Conservation (phyloP, 2,888 invertebrate genomes). For the Hypolimnas misippus region DNA sequence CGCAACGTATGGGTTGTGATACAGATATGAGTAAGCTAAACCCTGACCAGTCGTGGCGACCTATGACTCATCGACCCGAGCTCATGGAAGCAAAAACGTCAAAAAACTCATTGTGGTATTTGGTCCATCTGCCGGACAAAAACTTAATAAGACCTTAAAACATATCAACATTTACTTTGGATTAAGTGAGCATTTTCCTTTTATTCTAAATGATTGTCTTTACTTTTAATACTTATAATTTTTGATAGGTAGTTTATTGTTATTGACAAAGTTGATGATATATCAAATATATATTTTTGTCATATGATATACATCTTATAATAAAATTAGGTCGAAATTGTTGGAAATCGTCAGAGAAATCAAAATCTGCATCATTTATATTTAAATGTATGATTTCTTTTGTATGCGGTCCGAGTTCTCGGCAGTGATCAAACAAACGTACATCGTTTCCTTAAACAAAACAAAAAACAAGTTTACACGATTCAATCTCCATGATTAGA, state of each 20-base stretch:
- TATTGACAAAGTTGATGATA: no score
- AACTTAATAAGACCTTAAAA: background rate
- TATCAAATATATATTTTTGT: no score
- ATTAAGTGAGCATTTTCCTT: background rate
- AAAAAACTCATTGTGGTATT: constrained; percentile 31
- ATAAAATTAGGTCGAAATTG: background rate
- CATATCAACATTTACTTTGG: background rate
- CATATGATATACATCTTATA: no score
- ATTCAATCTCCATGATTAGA: constrained; percentile 37
- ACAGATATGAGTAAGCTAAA: constrained; percentile 55
- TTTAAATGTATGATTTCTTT: constrained; percentile 6
- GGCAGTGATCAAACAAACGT: constrained; percentile 34
- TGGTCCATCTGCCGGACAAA: constrained; percentile 19
- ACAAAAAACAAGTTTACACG: constrained; percentile 47
- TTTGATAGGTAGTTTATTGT: no score
- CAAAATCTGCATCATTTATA: background rate
- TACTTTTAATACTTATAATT: background rate
- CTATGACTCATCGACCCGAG: constrained; percentile 43
- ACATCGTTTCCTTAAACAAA: constrained; percentile 44
- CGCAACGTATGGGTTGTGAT: constrained; percentile 34
- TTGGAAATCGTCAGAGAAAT: background rate
- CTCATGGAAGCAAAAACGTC: constrained; percentile 40
- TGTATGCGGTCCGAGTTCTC: constrained; percentile 34
- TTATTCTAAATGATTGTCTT: background rate
- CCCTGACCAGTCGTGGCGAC: constrained; percentile 48